These are phyloP conservation scores for Cheilosia impressa DNA, from an alignment of 2,888 invertebrate species.

Conservation along the genomic window DNA sequence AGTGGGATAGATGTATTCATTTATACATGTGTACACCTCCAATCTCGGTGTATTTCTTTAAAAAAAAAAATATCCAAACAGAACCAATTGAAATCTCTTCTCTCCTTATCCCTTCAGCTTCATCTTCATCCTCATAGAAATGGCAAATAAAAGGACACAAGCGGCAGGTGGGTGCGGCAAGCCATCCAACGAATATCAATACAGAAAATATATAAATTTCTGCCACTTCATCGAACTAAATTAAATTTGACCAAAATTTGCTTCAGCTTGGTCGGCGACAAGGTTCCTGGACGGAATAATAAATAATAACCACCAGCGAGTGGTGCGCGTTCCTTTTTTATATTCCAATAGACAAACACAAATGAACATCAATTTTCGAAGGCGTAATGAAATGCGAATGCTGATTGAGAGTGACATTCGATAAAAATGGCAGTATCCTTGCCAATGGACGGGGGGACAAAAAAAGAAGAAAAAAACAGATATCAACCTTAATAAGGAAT, in stretches of 20 bases:
- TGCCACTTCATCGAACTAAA: conserved; percentile 67
- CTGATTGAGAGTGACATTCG: conserved; percentile 63
- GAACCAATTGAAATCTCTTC: conserved; percentile 46
- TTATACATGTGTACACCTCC: not conserved
- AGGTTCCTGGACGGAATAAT: conserved; percentile 50
- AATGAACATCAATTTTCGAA: conserved; percentile 44
- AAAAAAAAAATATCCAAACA: conserved; percentile 11
- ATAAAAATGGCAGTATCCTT: conserved; percentile 32
- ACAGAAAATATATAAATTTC: conserved; percentile 53
- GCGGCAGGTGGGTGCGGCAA: not conserved
- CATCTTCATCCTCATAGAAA: not conserved
- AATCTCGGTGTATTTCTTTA: not conserved
- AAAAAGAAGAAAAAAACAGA: conserved; percentile 30
- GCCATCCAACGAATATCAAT: not conserved
- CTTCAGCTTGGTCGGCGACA: conserved; percentile 16
- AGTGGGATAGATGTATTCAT: not conserved
- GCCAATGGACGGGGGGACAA: not conserved
- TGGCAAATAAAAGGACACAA: not conserved
- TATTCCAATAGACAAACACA: conserved; percentile 57
- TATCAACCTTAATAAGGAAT: conserved; percentile 55
- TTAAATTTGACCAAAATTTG: conserved; percentile 67
- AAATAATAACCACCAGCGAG: conserved; percentile 50
- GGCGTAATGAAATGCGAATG: conserved; percentile 32
- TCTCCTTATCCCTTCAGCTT: not conserved
- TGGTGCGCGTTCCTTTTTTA: conserved; percentile 24